A percentile compares a stretch with the other conserved stretches of the same genome.
Conservation (phyloP, 2,797 vertebrate species). For the Carapus acus region DNA sequence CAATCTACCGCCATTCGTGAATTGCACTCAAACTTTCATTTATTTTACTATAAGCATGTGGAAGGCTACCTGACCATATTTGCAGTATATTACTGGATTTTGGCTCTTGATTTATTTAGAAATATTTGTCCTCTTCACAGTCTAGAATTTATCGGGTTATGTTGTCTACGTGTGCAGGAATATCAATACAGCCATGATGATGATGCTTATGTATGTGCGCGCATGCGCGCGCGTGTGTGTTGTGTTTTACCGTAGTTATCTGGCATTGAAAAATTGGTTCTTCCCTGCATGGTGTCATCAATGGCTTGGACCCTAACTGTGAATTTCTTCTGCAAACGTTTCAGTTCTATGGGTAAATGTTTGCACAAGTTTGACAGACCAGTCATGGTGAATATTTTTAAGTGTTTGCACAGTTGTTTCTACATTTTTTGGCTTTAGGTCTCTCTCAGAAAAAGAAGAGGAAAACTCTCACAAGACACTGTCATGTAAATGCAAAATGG, state of each 20-base stretch:
- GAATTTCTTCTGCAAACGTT: constrained; percentile 74
- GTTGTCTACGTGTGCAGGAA: constrained; percentile 53
- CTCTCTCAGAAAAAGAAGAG: neutral
- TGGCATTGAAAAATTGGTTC: constrained; percentile 68
- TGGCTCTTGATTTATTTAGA: too few species aligned
- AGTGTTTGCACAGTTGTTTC: constrained; percentile 62
- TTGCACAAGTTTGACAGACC: constrained; percentile 54
- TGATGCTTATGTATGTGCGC: constrained; percentile 1
- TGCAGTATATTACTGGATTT: too few species aligned
- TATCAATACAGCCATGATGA: constrained; percentile 29
- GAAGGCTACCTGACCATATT: too few species aligned
- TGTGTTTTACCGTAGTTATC: constrained; percentile 51
- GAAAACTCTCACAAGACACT: constrained; percentile 20
- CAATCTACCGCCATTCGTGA: too few species aligned
- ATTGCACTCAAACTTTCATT: too few species aligned
- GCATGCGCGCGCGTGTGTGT: constrained; percentile 9
- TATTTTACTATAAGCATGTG: too few species aligned
- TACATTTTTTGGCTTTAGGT: constrained; percentile 1
- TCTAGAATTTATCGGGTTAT: constrained; percentile 56
- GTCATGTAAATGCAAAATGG: constrained; percentile 28
- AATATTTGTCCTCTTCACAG: neutral
- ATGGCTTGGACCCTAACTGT: constrained; percentile 55
- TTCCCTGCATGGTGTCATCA: constrained; percentile 54
- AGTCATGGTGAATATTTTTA: constrained; percentile 52
- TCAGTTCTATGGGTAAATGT: constrained; percentile 66